phyloP scores from a whole-genome alignment of 2,113 vertebrate species.

The Calyptommatus sinebrachiatus region DNA sequence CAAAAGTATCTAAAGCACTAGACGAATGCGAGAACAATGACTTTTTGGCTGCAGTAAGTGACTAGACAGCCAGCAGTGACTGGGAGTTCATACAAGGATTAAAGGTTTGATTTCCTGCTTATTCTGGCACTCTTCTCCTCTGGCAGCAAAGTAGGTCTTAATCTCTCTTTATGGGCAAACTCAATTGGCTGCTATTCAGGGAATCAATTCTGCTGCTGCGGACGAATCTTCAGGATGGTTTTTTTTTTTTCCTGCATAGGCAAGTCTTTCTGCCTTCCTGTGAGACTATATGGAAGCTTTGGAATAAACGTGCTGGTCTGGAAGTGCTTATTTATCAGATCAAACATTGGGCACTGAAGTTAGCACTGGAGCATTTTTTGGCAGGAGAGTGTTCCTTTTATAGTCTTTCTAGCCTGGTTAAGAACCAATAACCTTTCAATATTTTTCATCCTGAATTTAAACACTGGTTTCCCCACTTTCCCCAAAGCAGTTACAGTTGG shows the following conservation, averaged over 20 bases:
- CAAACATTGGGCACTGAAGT: too few species aligned
- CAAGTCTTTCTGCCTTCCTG: too few species aligned
- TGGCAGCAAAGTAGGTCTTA: not conserved
- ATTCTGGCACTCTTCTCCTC: conserved; percentile 10
- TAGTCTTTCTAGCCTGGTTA: too few species aligned
- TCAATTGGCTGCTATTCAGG: not conserved
- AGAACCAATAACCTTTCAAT: too few species aligned
- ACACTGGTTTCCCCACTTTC: too few species aligned
- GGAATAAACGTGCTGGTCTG: too few species aligned
- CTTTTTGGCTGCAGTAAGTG: conserved; percentile 13
- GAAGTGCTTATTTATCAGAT: too few species aligned
- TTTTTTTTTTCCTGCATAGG: not conserved
- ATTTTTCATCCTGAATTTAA: too few species aligned
- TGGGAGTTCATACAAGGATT: not conserved
- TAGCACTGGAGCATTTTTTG: too few species aligned
- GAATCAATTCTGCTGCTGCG: not conserved
- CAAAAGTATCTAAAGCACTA: conserved; percentile 25
- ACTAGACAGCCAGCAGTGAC: not conserved
- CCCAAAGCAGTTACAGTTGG: too few species aligned
- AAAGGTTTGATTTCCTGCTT: conserved; percentile 23
- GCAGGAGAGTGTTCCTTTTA: too few species aligned
- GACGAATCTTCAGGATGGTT: not conserved
- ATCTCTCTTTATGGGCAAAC: not conserved
- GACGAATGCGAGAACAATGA: not conserved
- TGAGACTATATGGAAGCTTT: too few species aligned